Base-by-base conservation (phyloP, 2,888 invertebrate species). In the Drosophila fulvimacula region DNA sequence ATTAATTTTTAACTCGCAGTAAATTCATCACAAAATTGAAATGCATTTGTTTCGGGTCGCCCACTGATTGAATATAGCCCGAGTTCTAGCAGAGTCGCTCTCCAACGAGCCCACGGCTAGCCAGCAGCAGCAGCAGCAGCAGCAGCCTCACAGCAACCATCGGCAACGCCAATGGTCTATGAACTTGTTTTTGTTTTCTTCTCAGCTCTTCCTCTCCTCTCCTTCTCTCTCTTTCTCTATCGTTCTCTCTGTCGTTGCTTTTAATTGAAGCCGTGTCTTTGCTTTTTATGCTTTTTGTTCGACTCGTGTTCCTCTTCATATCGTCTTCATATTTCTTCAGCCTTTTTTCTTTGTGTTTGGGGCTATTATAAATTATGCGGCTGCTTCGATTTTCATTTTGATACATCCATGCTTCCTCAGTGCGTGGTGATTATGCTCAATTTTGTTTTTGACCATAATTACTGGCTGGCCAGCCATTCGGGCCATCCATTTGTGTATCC, bases 361-460 rank as follows among this genome's bases (percentile, higher is more conserved):
- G 61, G 69, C 73, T 30, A 70, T 76, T 80, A 80, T 74, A 79
- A 77, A 73, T 80, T 84, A 76, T 87, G 79, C 69, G 63, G 70
- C 69, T 85, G 86, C 80, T 83, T 81, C 81, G 81, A 85, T 84
- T 85, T 65, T 65, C 52, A 65, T 65, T 88, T 84, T 85, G 46
- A 73, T 85, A 80, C 82, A 80, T 77, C 82, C 73, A 82, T 73
- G 80, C 66, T 78, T 76, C 77, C 75, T 80, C 57, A 71, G 70
- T 82, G 82, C 73, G 69, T 67, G 75, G 86, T 81, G 88, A 85
- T 85, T 85, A 85, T 85, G 88, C 76, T 86, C 72, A 85, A 85
- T 85, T 88, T 85, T 85, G 88, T 79, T 88, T 83, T 84, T 71
- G 84, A 86, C 83, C 78, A 83, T 88, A 85, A 85, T 88, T 88